Base-by-base conservation (phyloP, 2,888 invertebrate genomes). In the Metopia argyrocephala region DNA sequence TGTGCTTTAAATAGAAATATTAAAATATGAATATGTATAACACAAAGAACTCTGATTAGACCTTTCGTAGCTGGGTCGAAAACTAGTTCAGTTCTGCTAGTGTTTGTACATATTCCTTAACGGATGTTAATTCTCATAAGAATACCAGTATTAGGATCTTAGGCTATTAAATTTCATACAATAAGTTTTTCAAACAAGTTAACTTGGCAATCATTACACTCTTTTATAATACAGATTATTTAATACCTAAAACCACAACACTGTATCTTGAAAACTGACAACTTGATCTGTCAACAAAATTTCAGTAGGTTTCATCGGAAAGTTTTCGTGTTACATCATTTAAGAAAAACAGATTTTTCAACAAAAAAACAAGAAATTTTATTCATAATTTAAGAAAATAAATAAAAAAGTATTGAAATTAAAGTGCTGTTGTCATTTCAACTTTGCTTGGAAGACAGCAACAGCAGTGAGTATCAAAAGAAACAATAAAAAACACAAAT, bases 241-340 rank as follows among this genome's bases (percentile, higher is more conserved):
- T 66, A 54, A 2, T 66, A 66, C 66, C 0, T 31, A 23, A 48
- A 46, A 69, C n/a, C n/a, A 31, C 59, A 70, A 59, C 50, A 5
- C 50, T 59, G 20, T 2, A 5, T 6, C 7, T 0, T 15, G 12
- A 5, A 64, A 61, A 31, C n/a, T 73, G 66, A 62, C 65, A 78
- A 4, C 15, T 52, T 48, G 7, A 15, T 45, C 31, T 78, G 76
- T 68, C 68, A 66, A 61, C 1, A 0, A 78, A 64, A 68, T 76
- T 75, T 82, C 75, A 83, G 25, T 61, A 48, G 21, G 48, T 79
- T 79, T 73, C 50, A 31, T 66, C 68, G 70, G 62, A 64, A 83
- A 74, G 57, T 80, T 83, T 84, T 85, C 83, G 54, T 81, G 84
- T 86, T 86, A 86, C 86, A 86, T 86, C 86, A 86, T 79, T 84